phyloP scores from a whole-genome alignment of 2,888 invertebrate genomes.

The Hetaerina titia region DNA sequence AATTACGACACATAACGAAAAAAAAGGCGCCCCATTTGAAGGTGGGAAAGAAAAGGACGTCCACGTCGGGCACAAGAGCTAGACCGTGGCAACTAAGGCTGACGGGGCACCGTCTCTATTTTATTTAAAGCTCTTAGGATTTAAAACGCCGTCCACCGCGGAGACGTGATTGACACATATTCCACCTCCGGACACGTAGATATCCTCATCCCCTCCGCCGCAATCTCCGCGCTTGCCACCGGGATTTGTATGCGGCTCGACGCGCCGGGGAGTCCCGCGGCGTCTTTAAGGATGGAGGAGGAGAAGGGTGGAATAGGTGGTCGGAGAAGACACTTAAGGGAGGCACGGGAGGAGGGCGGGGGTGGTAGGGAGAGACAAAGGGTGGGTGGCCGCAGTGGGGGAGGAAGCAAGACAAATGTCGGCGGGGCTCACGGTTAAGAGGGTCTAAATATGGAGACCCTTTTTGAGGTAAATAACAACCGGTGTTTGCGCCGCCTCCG shows the following conservation, averaged over 20 bases:
- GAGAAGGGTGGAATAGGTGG: background rate
- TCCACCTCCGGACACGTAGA: background rate
- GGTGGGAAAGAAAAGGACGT: too few species aligned
- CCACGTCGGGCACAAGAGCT: too few species aligned
- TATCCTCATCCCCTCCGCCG: background rate
- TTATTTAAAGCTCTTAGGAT: too few species aligned
- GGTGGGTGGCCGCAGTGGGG: background rate
- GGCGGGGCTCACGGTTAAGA: background rate
- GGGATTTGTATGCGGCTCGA: background rate
- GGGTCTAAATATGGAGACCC: background rate
- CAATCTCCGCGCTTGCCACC: too few species aligned
- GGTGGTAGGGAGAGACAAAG: too few species aligned
- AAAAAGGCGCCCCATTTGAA: too few species aligned
- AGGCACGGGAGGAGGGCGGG: background rate
- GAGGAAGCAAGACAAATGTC: slow-evolving; percentile 17
- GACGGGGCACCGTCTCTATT: too few species aligned
- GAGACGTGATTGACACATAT: slow-evolving; percentile 2
- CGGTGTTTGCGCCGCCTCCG: background rate
- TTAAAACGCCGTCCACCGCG: background rate
- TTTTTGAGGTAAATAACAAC: background rate
- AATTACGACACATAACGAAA: too few species aligned
- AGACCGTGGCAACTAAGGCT: too few species aligned
- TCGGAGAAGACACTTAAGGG: background rate
- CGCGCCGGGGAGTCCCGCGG: background rate
- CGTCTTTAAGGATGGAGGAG: background rate